These are phyloP conservation scores for Halcyon malimbica DNA, from an alignment of 2,113 vertebrate species.

Conservation along the genomic window DNA sequence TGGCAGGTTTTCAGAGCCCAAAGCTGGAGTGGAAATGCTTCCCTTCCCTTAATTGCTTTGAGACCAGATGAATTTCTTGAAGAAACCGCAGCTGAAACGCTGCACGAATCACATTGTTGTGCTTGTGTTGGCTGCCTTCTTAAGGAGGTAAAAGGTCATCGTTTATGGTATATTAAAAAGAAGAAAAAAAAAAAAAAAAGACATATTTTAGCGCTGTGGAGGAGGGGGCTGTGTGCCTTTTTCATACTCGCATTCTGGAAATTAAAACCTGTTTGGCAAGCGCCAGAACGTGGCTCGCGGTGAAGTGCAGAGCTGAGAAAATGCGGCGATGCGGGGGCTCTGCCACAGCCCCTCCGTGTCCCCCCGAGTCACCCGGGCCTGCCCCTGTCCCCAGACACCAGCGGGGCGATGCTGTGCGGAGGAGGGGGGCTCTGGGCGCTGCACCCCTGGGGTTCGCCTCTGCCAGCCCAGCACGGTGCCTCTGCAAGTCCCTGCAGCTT, in stretches of 20 bases:
- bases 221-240: neutral
- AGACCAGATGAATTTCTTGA: conserved; percentile 60
- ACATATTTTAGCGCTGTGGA: neutral
- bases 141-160: conserved; percentile 60
- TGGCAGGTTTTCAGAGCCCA: conserved; percentile 53
- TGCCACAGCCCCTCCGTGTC: fast-evolving
- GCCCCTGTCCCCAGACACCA: neutral
- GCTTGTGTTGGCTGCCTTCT: conserved; percentile 50
- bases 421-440: neutral
- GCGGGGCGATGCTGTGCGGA: fast-evolving
- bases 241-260: neutral
- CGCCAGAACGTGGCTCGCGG: neutral
- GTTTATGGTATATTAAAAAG: neutral
- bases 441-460: fast-evolving
- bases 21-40: conserved; percentile 53
- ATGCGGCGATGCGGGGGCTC: neutral
- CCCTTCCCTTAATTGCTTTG: conserved; percentile 37
- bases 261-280: conserved; percentile 55
- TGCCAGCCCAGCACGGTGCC: neutral
- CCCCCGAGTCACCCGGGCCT: fast-evolving
- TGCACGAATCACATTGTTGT: conserved; percentile 41
- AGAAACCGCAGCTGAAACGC: conserved; percentile 44
- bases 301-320: neutral
- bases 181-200: neutral
- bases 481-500: neutral